Base-by-base conservation (phyloP, 2,797 vertebrate genomes). In the Arremon aurantiirostris region DNA sequence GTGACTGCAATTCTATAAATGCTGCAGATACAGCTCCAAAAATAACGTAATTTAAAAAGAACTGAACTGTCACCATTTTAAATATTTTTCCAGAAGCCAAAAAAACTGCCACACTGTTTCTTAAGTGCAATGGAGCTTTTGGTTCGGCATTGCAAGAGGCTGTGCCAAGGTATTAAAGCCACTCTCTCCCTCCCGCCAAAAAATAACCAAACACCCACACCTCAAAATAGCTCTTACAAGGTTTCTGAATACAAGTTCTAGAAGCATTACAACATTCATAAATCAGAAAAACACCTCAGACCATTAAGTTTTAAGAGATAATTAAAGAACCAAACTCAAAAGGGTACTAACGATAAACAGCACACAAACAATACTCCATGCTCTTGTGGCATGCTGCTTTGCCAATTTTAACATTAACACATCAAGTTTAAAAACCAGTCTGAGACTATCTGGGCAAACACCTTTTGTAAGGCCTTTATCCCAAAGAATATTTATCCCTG, bases 101-200 rank as follows among this genome's bases (percentile, higher is more conserved):
- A 82, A 44, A 35, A 34, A 2, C 1, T 0, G 0, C 6, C 34
- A 19, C 41, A 26, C 12, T 49, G 60, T 53, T 90, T 34, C 12
- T 11, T 32, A 77, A 77, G 9, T 19, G 71, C 15, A 86, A 5
- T 16, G 10, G 57, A 81, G 55, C 28, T 66, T 95, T 69, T 41
- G 32, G 53, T 90, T 52, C 52, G 30, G 70, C 35, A 3, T 55
- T 22, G 0, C 10, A 82, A 59, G 26, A 63, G 16, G 16, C 28
- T 50, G 32, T 8, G 18, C 35, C 50, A 66, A 61, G 32, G 12
- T 68, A 90, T 78, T 52, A 69, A 81, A 66, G 30, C 22, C 1
- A 1, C 22, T 49, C 73, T 18, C 56, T 47, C 47, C 16, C 16
- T 28, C 9, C 34, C 0, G 2, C 30, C 47, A 69, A 26, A 66